Percentiles rank a stretch among this genome's conserved stretches.
phyloP scores from a whole-genome alignment of 2,113 vertebrate genomes.

The Mesoclemmys tuberculata region DNA sequence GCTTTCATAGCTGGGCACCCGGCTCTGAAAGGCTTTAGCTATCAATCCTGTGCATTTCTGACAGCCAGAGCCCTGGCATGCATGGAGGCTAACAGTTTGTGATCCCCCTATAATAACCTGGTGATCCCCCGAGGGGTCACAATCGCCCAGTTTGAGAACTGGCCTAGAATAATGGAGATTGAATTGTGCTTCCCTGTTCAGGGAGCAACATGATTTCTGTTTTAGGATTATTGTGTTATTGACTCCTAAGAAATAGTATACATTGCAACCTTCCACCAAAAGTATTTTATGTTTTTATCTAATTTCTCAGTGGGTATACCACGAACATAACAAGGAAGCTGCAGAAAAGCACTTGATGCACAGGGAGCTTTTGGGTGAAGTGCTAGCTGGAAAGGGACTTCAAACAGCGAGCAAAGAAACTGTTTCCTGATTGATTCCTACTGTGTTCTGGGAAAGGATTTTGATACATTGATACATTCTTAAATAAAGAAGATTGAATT shows the following conservation, averaged over 20 bases:
- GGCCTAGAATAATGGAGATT: neutral
- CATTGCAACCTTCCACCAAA: neutral
- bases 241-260: neutral
- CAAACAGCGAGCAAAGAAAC: neutral
- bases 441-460: neutral
- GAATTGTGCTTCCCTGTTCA: neutral
- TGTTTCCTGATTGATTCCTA: neutral
- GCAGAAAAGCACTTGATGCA: neutral
- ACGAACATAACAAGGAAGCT: neutral
- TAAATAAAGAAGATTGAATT: neutral
- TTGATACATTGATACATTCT: neutral
- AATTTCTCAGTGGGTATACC: neutral
- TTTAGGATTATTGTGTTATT: neutral
- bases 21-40: too few relatives aligned
- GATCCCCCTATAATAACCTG: too few relatives aligned
- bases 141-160: too few relatives aligned
- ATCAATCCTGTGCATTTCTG: too few relatives aligned
- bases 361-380: neutral
- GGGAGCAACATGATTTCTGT: neutral
- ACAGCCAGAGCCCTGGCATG: too few relatives aligned
- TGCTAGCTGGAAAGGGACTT: neutral
- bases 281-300: neutral
- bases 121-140: too few relatives aligned
- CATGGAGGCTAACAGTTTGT: too few relatives aligned
- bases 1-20: too few relatives aligned